These are phyloP conservation scores for Chirona hameri DNA, from an alignment of 2,888 invertebrate genomes.

Conservation along the genomic window DNA sequence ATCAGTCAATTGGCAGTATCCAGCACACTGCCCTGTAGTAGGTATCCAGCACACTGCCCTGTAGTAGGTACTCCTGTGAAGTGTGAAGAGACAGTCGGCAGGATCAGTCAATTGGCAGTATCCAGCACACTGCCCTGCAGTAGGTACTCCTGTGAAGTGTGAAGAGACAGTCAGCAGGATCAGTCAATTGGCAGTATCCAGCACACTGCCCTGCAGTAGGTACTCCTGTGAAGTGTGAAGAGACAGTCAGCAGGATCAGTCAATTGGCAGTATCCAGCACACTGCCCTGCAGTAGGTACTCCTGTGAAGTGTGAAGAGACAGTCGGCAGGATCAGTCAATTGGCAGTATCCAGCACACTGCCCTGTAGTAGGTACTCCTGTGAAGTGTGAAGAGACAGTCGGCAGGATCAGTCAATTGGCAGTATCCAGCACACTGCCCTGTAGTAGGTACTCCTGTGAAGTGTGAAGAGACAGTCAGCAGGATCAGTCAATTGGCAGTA, in stretches of 20 bases:
- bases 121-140: constrained; percentile 91
- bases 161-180: no score
- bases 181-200: constrained; percentile 88
- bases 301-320: constrained; percentile 57
- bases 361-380: constrained; percentile 92
- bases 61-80: constrained; percentile 79
- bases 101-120: no score
- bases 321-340: no score
- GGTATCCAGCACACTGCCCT: constrained; percentile 89
- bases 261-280: constrained; percentile 87
- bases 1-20: constrained; percentile 89
- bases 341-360: constrained; percentile 84
- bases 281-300: constrained; percentile 89
- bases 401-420: no score
- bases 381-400: no score
- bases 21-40: constrained; percentile 87
- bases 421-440: constrained; percentile 88
- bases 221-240: constrained; percentile 66
- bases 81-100: no score
- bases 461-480: no score
- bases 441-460: constrained; percentile 79
- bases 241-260: no score
- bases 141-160: constrained; percentile 70
- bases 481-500: no score
- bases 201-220: constrained; percentile 85